Conservation (phyloP, 2,113 vertebrate species). For the Macaca mulatta region DNA sequence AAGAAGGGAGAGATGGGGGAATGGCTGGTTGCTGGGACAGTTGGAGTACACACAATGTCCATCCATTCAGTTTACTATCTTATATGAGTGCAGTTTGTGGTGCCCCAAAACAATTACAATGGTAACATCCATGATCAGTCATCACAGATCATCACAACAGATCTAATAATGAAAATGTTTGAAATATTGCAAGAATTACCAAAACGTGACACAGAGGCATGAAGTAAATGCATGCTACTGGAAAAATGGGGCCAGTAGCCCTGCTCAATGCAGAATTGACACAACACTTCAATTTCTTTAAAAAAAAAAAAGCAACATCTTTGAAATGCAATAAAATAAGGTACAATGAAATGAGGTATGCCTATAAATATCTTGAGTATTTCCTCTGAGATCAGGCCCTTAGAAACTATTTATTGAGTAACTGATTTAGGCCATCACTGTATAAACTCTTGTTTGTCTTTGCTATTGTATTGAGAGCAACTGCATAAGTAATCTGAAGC, state of each 20-base stretch:
- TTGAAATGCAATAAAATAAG: not conserved
- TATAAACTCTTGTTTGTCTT: not conserved
- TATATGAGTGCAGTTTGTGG: too few species aligned
- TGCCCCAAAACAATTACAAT: not conserved
- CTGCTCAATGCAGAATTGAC: not conserved
- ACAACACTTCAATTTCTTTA: not conserved
- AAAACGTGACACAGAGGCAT: not conserved
- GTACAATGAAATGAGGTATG: not conserved
- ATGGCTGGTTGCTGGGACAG: not conserved
- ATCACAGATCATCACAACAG: not conserved
- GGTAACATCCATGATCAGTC: not conserved
- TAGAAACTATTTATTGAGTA: not conserved
- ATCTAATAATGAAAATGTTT: not conserved
- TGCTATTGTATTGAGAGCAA: not conserved
- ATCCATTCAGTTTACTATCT: not conserved
- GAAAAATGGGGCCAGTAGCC: not conserved
- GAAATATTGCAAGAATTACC: not conserved
- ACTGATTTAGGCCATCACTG: not conserved
- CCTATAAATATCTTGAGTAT: not conserved
- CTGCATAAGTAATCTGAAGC: not conserved
- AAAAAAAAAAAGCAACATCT: not conserved
- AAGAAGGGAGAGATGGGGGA: not conserved
- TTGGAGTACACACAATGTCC: not conserved
- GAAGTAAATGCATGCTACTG: not conserved
- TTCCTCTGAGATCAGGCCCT: not conserved